Evolutionary conservation across 2,888 invertebrate species (phyloP), one percentile per base, ranked within the genome.

Genomic region (Nasonia oneida): DNA sequence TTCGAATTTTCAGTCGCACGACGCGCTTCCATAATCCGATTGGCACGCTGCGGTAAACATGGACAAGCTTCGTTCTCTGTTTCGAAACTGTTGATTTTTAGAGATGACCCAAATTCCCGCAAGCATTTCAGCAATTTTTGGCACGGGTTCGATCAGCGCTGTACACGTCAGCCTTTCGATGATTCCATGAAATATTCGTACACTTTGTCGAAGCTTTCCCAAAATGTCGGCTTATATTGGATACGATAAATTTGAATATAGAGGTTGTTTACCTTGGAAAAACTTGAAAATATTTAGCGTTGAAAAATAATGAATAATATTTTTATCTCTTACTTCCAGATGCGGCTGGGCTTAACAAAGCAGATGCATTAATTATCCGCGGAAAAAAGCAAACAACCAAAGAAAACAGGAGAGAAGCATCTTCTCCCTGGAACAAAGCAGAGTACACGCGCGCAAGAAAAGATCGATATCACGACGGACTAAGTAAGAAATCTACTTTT

Each of bases 91-190:
- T 82, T 53, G 64, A 76, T 82, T 76, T 39, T 82, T 47, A 29
- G 23, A 67, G 23, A 37, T 76, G 82, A 82, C 82, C 82, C 50
- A 82, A 50, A 82, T 82, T 82, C 50, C 4, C 50, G 4, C 12
- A 53, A 29, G 50, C 37, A 53, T 53, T 75, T 50, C 75, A 67
- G 37, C 39, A 67, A 76, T 82, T 76, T 82, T 82, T 75, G 75
- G 67, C 67, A 75, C 67, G 23, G 8, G 64, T 8, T 75, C 74
- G 33, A 74, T 67, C 37, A 23, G 33, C 47, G 33, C n/a, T 14
- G 4, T n/a, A 10, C 77, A 10, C 10, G n/a, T 67, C 4, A 37
- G 67, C 14, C 67, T 10, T 64, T 77, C 10, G n/a, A 77, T 39
- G 14, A 61, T 33, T 39, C 4, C 23, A n/a, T 53, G 10, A 23